Evolutionary conservation across 1,140 invertebrate species (phyloP), one percentile per base, ranked within the genome.

Genomic region (Chironomus tepperi): DNA sequence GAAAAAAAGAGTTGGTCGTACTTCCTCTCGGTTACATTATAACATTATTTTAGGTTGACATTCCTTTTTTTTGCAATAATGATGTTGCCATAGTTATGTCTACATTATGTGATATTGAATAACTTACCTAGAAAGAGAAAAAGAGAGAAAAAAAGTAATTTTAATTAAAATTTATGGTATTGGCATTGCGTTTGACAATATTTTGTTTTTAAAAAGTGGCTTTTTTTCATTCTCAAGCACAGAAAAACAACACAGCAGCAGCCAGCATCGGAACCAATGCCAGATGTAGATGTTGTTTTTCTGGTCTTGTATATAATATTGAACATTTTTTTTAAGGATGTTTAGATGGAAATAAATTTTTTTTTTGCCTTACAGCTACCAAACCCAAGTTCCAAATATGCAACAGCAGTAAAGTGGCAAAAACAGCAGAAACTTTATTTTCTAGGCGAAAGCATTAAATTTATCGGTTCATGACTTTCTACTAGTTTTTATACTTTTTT

Each of bases 121-220:
- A 21, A 70, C 65, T 70, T 70, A 70, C 65, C 65, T 70, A 70
- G n/a, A 67, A 67, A 67, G 64, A 67, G 65, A 70, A 10, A 70
- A 67, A 67, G 18, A 67, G 3, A 67, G 3, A 8, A 9, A 15
- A 15, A 15, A 57, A 57, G 9, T 70, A 21, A 70, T 18, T 70
- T 70, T 70, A 70, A 70, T 70, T 70, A 70, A 70, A 70, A 70
- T 70, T 70, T 70, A 70, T 70, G 16, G 19, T 16, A 19, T 70
- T 70, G 65, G 65, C 65, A 70, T 70, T 70, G 65, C 19, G 65
- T 70, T 70, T 70, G 65, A 70, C 65, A 70, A 70, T 70, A 34
- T 34, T 34, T 34, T 34, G 24, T 34, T 34, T 67, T 70, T 70
- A 57, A 57, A 57, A 57, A 57, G 47, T 57, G 47, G 47, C 47